Percentiles rank a stretch among this genome's conserved stretches.
Conservation (phyloP, 1,140 invertebrate genomes). For the Drepana arcuata region DNA sequence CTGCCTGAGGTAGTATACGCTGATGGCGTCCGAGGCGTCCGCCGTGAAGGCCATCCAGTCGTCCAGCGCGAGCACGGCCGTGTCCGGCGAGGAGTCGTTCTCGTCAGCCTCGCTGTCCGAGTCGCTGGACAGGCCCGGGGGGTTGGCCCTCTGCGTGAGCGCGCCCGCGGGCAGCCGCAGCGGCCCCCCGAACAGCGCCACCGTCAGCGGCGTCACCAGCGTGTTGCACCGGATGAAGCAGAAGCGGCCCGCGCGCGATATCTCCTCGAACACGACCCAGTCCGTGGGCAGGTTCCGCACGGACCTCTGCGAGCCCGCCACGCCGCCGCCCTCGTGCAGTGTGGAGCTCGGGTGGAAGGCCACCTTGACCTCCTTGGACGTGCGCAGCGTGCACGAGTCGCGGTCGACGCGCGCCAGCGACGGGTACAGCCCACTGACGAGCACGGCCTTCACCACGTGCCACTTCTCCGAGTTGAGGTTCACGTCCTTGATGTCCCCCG, state of each 20-base stretch:
- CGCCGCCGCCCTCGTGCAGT: constrained; percentile 66
- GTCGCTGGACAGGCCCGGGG: constrained; percentile 68
- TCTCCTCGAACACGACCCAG: constrained; percentile 90
- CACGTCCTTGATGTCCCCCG: constrained; percentile 82
- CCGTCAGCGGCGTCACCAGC: constrained; percentile 83
- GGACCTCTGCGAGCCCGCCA: constrained; percentile 42
- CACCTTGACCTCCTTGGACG: constrained; percentile 80
- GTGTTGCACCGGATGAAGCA: constrained; percentile 84
- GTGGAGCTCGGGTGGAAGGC: constrained; percentile 84
- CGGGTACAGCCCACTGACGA: constrained; percentile 90
- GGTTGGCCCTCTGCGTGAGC: constrained; percentile 51
- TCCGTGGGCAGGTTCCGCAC: constrained; percentile 82
- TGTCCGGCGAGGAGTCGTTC: constrained; percentile 38
- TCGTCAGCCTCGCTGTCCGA: constrained; percentile 74
- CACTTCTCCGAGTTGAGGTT: constrained; percentile 93
- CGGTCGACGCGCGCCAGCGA: constrained; percentile 81
- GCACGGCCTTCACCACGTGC: constrained; percentile 92
- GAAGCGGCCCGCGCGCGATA: constrained; percentile 77
- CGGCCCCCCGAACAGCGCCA: constrained; percentile 85
- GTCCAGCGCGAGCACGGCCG: constrained; percentile 73
- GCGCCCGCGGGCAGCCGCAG: constrained; percentile 71
- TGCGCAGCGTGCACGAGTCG: constrained; percentile 52
- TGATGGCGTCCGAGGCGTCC: constrained; percentile 77
- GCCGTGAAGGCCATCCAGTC: constrained; percentile 87
- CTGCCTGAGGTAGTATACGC: constrained; percentile 81